Base-by-base conservation (phyloP, 2,797 vertebrate genomes). In the Molossus molossus region DNA sequence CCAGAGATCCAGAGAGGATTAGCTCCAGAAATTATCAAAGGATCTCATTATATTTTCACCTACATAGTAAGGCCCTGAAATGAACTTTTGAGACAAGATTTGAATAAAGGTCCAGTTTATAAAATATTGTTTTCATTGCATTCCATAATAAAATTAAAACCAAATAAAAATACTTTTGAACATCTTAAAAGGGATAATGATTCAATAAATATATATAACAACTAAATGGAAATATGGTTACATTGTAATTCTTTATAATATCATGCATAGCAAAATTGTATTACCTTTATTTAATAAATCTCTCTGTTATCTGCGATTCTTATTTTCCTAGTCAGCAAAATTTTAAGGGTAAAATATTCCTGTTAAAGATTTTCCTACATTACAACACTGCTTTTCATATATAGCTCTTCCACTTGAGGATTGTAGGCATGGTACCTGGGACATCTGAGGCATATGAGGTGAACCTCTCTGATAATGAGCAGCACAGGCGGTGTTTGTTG, bases 21-120 rank as follows among this genome's bases (percentile, higher is more conserved):
- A 67, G 33, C 20, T 90, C 3, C 18, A 81, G 75, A 89, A 89
- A 72, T 90, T 53, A 79, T 64, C 58, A 33, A 73, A 94, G 21
- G 40, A 48, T 23, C n/a, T 75, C 76, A 72, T 72, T 79, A 90
- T 48, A 65, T 70, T 73, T 82, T 76, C 50, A 50, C 40, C 14
- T 79, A 73, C 45, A 62, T 65, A 27, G 14, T 67, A 33, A 83
- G 40, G 6, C 29, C 25, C 55, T 79, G 15, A 79, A 72, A 67
- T 57, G 11, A 25, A 72, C 17, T 12, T 48, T 48, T 73, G 13
- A 70, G 6, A 40, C 6, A 60, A 4, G 53, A 40, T 87, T 90
- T 87, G 86, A 76, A 60, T 82, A 13, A 69, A 6, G 3, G 10
- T 60, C 18, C 1, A 37, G 40, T 65, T 92, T 82, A 37, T 60